Evolutionary conservation across 2,797 vertebrate species (phyloP).

Genomic region (Coregonus sp.): DNA sequence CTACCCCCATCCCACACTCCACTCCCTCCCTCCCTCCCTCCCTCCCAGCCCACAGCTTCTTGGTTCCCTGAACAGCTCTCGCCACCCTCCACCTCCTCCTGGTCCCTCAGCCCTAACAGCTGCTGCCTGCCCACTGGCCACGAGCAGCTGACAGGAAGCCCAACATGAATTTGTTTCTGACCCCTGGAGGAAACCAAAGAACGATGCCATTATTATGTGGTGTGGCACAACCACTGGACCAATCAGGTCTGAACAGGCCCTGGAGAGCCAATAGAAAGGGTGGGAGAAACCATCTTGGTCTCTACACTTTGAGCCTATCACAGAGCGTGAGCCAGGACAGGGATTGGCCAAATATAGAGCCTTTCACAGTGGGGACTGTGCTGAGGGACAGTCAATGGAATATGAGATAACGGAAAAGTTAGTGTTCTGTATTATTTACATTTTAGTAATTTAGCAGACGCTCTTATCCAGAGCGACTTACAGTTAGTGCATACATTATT

Average conservation of each 20-base stretch:
- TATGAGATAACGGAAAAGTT: background rate
- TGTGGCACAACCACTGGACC: conserved; percentile 53
- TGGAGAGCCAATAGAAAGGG: conserved; percentile 54
- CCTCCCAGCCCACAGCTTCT: background rate
- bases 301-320: conserved; percentile 6
- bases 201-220: conserved; percentile 71
- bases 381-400: background rate
- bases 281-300: background rate
- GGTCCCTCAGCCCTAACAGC: background rate
- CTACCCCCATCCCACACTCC: background rate
- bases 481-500: too few species aligned
- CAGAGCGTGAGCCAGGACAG: background rate
- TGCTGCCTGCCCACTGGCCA: conserved; percentile 9
- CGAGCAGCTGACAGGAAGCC: conserved; percentile 13
- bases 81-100: conserved; percentile 35
- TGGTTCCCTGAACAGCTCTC: conserved; percentile 50
- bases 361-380: background rate
- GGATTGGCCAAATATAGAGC: background rate
- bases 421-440: background rate
- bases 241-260: conserved; percentile 66
- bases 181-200: conserved; percentile 74
- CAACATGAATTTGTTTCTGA: conserved; percentile 66
- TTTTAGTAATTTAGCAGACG: too few species aligned
- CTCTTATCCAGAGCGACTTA: too few species aligned
- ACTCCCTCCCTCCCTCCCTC: too few species aligned